Base-by-base conservation (phyloP, 2,888 invertebrate species). In the Pardosa pseudoannulata region DNA sequence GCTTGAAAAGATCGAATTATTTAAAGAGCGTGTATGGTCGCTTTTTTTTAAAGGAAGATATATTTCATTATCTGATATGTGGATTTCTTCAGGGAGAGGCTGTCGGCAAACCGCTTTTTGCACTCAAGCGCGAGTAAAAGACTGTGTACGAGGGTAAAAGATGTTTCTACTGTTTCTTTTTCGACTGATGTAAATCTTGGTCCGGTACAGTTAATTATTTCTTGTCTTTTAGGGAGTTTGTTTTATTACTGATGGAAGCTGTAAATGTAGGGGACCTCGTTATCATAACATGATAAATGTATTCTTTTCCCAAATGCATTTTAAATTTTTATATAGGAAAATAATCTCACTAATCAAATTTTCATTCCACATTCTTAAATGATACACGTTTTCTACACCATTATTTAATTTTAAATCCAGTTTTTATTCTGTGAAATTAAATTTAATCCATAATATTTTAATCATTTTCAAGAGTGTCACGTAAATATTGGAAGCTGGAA, bases 21-120 rank as follows among this genome's bases (percentile, higher is more conserved):
- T 80, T 80, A 73, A 80, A 80, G 80, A 73, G 73, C 46, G 39
- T 23, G 27, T 29, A 39, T 29, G 56, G 70, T 73, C 28, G 73
- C 67, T 80, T 80, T 80, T 71, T 50, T 39, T 80, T 67, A 31
- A 75, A 71, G 67, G 75, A 31, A 56, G 56, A 32, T 62, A 62
- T 74, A 76, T 82, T 76, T 82, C 75, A 82, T 82, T 82, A 82
- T 75, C 76, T 82, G 70, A 70, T 82, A 70, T 82, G 41, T 62
- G 82, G 82, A 76, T 75, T 82, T 82, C 82, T 76, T 31, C 64
- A 71, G 46, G 68, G 76, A 64, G 64, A 27, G 62, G 62, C 41
- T 32, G 32, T 64, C 41, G 71, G 82, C 70, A 82, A 82, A 82
- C 82, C 71, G 62, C 82, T 76, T 82, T 82, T 82, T 82, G 82